Conservation (phyloP, 1,140 invertebrate genomes). For the Amphibalanus amphitrite region DNA sequence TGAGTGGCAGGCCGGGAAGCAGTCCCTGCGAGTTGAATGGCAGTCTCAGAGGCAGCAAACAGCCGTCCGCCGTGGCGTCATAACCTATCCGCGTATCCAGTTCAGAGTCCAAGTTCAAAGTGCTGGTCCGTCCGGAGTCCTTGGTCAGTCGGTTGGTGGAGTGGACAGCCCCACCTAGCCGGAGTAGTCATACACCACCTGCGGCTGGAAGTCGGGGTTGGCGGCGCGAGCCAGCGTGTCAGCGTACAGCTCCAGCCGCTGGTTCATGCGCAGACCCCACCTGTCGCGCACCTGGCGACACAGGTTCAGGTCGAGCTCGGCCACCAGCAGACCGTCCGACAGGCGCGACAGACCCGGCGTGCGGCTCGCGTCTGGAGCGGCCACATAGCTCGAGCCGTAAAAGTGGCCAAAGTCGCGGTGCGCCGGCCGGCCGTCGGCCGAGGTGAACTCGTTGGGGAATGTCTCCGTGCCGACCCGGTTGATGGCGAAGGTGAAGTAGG, state of each 20-base stretch:
- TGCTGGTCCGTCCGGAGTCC: too few species aligned
- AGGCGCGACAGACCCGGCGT: slow-evolving; percentile 72
- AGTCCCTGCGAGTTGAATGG: too few species aligned
- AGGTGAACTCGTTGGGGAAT: slow-evolving; percentile 85
- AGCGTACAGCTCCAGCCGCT: slow-evolving; percentile 79
- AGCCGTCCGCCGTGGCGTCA: too few species aligned
- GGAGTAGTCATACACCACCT: slow-evolving; percentile 37
- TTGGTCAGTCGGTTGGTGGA: too few species aligned
- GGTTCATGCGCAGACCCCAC: slow-evolving; percentile 94
- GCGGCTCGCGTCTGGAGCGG: slow-evolving; percentile 79
- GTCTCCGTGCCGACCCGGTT: slow-evolving; percentile 89
- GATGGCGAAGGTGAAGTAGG: slow-evolving; percentile 82
- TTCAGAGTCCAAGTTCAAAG: too few species aligned
- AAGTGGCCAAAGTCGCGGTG: slow-evolving; percentile 93
- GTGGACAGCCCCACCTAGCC: slow-evolving; percentile 7
- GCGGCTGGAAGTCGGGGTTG: slow-evolving; percentile 50
- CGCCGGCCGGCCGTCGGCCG: slow-evolving; percentile 74
- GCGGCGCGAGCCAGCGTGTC: slow-evolving; percentile 45
- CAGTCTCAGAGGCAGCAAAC: too few species aligned
- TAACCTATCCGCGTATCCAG: too few species aligned
- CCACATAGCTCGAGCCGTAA: slow-evolving; percentile 89
- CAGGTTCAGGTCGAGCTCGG: slow-evolving; percentile 83
- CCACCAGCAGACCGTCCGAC: slow-evolving; percentile 76
- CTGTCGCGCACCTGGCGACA: slow-evolving; percentile 87
- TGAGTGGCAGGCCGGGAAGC: too few species aligned